These are phyloP conservation scores for Diarsia rubi DNA, from an alignment of 2,888 invertebrate species.

Conservation along the genomic window DNA sequence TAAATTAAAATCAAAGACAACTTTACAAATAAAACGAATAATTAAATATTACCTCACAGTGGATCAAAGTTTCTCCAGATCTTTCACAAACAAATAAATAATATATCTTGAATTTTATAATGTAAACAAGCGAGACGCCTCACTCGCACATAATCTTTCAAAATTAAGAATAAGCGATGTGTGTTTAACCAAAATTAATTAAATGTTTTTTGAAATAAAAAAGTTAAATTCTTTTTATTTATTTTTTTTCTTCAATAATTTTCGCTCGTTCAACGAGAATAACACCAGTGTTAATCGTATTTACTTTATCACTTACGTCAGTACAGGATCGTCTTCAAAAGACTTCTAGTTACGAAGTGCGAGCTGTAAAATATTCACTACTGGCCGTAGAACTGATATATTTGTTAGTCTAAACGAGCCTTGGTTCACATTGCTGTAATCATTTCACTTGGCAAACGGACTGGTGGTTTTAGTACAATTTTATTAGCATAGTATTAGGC, in stretches of 20 bases:
- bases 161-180: no score
- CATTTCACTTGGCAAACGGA: background rate
- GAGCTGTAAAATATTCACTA: slow-evolving; percentile 12
- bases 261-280: background rate
- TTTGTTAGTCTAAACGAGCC: slow-evolving; percentile 21
- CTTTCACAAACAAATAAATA: no score
- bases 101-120: no score
- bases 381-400: slow-evolving; percentile 2
- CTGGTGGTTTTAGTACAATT: background rate
- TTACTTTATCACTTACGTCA: slow-evolving; percentile 18
- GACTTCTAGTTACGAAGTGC: background rate
- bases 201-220: no score
- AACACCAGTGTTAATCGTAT: background rate
- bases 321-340: slow-evolving; percentile 15
- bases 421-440: slow-evolving; percentile 15
- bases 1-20: no score
- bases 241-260: background rate
- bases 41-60: no score
- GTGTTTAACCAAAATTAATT: no score
- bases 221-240: no score
- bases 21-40: no score
- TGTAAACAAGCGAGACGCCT: no score
- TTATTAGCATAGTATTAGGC: slow-evolving; percentile 8
- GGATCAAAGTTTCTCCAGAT: no score
- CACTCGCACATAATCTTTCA: no score